Conservation (phyloP, 2,888 invertebrate genomes). For the Cremastinae sp. region DNA sequence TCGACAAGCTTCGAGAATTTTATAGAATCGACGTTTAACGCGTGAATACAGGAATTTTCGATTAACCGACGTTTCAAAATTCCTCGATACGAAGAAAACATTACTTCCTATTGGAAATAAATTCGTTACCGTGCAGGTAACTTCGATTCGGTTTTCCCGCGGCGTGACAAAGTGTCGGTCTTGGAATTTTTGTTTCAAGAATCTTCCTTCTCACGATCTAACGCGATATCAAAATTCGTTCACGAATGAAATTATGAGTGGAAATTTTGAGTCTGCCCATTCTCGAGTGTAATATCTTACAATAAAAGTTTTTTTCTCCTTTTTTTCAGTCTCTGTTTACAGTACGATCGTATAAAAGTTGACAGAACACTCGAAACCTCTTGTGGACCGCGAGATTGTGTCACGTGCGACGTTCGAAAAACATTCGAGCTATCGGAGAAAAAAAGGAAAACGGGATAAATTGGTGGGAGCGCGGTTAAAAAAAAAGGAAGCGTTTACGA, state of each 20-base stretch:
- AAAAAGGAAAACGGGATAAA: constrained; percentile 29
- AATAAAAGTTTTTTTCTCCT: not conserved
- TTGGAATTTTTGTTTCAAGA: too few species aligned
- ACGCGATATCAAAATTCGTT: too few species aligned
- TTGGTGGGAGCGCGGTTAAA: constrained; percentile 30
- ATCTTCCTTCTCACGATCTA: too few species aligned
- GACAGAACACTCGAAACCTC: not conserved
- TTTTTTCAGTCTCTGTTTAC: constrained; percentile 13
- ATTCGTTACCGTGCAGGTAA: too few species aligned
- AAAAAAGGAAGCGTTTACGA: constrained; percentile 5
- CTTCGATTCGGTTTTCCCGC: too few species aligned
- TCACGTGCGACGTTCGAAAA: constrained; percentile 27
- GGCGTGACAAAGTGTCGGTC: too few species aligned
- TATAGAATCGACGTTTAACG: not conserved
- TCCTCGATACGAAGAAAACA: too few species aligned
- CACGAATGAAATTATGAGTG: constrained; percentile 14
- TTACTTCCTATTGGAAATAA: too few species aligned
- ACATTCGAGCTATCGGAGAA: constrained; percentile 25
- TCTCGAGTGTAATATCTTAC: constrained; percentile 14
- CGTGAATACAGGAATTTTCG: not conserved
- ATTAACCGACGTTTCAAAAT: too few species aligned
- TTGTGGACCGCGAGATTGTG: constrained; percentile 39
- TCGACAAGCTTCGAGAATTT: too few species aligned
- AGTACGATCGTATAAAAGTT: constrained; percentile 1
- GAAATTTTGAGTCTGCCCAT: constrained; percentile 13